phyloP scores from a whole-genome alignment of 2,888 invertebrate genomes.

The Gibbula magus region DNA sequence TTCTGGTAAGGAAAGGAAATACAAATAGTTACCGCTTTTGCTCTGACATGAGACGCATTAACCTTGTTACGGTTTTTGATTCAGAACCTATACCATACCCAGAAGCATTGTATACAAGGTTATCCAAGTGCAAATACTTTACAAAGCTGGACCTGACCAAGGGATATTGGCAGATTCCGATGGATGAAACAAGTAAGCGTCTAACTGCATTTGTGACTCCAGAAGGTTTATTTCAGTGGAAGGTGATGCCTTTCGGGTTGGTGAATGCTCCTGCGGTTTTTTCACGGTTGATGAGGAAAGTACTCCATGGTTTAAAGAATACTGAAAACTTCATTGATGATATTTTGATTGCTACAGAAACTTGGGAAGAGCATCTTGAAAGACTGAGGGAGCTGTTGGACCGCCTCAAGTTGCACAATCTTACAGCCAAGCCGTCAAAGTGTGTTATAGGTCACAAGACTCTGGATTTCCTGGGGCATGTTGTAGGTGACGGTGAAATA shows the following conservation, averaged over 20 bases:
- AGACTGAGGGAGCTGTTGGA: background rate
- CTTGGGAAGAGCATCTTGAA: slow-evolving; percentile 22
- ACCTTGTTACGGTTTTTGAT: background rate
- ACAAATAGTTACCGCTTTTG: background rate
- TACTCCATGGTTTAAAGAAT: slow-evolving; percentile 17
- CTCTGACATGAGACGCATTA: background rate
- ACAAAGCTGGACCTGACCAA: background rate
- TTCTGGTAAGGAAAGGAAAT: background rate
- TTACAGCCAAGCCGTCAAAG: slow-evolving; percentile 21
- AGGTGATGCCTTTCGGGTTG: slow-evolving; percentile 16
- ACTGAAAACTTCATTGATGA: slow-evolving; percentile 27
- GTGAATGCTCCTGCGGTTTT: slow-evolving; percentile 23
- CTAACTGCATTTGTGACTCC: background rate
- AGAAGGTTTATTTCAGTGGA: background rate
- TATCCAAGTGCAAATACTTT: background rate
- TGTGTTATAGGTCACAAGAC: slow-evolving; percentile 18
- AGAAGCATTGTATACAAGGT: background rate
- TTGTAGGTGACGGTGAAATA: background rate
- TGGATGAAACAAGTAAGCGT: background rate
- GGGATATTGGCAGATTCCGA: slow-evolving; percentile 15
- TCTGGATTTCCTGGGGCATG: slow-evolving; percentile 27
- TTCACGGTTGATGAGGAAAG: slow-evolving; percentile 23
- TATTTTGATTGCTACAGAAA: slow-evolving; percentile 9
- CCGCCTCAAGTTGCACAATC: background rate
- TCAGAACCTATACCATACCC: slow-evolving; percentile 8